Evolutionary conservation across 1,140 invertebrate genomes (phyloP), one percentile per base, ranked within the genome.

Genomic region (Cataglyphis hispanica): DNA sequence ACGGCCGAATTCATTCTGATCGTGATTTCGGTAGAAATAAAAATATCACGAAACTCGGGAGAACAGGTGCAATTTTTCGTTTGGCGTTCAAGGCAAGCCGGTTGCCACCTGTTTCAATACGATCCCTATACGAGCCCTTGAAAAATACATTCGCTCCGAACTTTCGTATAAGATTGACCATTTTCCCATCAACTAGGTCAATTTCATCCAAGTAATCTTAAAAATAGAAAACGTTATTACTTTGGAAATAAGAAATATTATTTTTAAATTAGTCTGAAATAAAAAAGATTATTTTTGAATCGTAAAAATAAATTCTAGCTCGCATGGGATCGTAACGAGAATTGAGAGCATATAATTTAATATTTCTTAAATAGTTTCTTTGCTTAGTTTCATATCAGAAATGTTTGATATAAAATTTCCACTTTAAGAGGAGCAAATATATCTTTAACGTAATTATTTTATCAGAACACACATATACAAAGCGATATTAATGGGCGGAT

Each of bases 51-150:
- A 78, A 61, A 64, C 74, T 60, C 60, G 27, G 64, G 60, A 4
- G 69, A 87, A 86, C 85, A 90, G 89, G 85, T 90, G 89, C 75
- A 89, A 90, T 89, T 87, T 87, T 87, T 90, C 86, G 70, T 72
- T 43, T 27, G 53, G 31, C 46, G 84, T 86, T 86, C 91, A 92
- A 92, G 91, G 91, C 86, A 69, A 91, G 89, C 91, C 77, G 80
- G 86, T 86, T 31, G 77, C 89, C 90, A 91, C 91, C 90, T 90
- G 90, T 89, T 91, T 84, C 90, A 88, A 87, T 90, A 86, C 40
- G 50, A 69, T 86, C 83, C 70, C 63, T 63, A 53, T 74, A 78
- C 70, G 74, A 75, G 69, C 85, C 56, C 85, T 90, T 78, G 85
- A 87, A 85, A 88, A 74, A 74, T 72, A 83, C 40, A 83, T 74